Conservation (phyloP, 2,113 vertebrate genomes). For the Laticauda colubrina region DNA sequence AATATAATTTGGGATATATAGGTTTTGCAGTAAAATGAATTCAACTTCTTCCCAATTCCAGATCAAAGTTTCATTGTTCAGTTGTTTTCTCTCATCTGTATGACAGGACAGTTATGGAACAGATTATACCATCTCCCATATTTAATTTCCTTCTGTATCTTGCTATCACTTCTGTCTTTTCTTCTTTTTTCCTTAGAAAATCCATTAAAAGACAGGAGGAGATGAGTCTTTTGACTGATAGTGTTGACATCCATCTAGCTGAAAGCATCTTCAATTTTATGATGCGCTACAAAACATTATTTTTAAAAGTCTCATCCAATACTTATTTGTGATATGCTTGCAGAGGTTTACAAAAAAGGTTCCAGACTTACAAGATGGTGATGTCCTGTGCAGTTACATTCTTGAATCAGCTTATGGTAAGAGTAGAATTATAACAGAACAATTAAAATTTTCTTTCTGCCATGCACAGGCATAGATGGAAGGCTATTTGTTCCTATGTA, state of each 20-base stretch:
- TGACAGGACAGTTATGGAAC: neutral
- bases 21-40: neutral
- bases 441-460: neutral
- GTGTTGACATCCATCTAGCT: neutral
- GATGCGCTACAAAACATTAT: neutral
- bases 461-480: neutral
- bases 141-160: neutral
- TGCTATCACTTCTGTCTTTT: neutral
- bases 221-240: neutral
- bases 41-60: neutral
- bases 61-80: neutral
- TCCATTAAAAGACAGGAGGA: neutral
- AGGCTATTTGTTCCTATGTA: neutral
- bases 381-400: neutral
- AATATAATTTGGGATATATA: neutral
- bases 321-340: neutral
- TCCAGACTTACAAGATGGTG: neutral
- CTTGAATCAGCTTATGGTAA: neutral
- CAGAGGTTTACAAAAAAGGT: neutral
- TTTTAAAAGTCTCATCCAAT: neutral
- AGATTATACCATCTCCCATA: neutral
- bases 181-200: neutral
- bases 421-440: neutral
- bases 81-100: neutral
- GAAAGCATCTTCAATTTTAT: neutral